Conservation (phyloP, 2,888 invertebrate genomes). For the Ichneumon xanthorius region DNA sequence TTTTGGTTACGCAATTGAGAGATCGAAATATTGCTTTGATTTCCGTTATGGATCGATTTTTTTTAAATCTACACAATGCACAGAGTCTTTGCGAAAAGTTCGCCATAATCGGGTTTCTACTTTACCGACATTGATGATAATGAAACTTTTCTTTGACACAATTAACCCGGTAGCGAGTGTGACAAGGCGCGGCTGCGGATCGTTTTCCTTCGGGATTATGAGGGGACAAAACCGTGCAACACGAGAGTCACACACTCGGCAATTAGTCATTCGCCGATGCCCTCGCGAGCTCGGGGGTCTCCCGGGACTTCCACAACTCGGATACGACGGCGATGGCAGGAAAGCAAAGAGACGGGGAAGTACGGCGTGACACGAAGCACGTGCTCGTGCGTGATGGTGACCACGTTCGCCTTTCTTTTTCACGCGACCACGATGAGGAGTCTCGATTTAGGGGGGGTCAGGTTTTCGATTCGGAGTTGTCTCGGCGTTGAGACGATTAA, state of each 20-base stretch:
- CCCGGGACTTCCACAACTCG: slow-evolving; percentile 11
- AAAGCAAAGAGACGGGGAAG: slow-evolving; percentile 5
- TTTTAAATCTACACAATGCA: too few species aligned
- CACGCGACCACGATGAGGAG: neutral
- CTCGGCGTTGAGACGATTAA: neutral
- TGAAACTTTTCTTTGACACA: slow-evolving; percentile 5
- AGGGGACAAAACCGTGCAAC: neutral
- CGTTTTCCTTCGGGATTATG: slow-evolving; percentile 13
- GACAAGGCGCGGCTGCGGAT: neutral
- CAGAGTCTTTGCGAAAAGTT: neutral
- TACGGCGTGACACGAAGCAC: slow-evolving; percentile 2
- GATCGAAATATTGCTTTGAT: too few species aligned
- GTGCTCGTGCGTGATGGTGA: slow-evolving; percentile 21
- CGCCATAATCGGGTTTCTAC: neutral
- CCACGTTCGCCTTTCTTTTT: slow-evolving; percentile 31
- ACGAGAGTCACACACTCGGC: slow-evolving; percentile 20
- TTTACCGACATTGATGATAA: neutral
- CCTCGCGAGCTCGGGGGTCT: neutral
- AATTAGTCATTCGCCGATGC: slow-evolving; percentile 26
- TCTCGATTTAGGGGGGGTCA: slow-evolving; percentile 15
- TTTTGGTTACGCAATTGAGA: too few species aligned
- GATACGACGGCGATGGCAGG: neutral
- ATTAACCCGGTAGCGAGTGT: slow-evolving; percentile 9
- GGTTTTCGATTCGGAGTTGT: slow-evolving; percentile 6
- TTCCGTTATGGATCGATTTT: too few species aligned